Evolutionary conservation across 2,113 vertebrate genomes (phyloP).

Genomic region (Gallinago paraguaiae): DNA sequence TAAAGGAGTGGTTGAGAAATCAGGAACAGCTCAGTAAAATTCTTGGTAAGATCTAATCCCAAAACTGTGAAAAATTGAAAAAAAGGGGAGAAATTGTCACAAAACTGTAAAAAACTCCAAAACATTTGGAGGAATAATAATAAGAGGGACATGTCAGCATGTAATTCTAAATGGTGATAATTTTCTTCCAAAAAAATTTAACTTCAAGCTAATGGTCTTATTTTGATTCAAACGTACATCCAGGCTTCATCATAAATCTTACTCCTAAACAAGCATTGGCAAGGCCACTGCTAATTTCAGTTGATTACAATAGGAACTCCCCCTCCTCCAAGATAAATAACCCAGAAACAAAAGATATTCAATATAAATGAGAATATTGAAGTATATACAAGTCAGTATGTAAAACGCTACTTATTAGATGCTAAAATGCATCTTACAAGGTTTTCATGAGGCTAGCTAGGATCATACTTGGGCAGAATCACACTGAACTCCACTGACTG

Average conservation of each 20-base stretch:
- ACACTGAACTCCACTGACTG: not conserved
- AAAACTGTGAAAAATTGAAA: not conserved
- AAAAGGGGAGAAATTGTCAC: not conserved
- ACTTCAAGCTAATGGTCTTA: not conserved
- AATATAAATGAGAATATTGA: not conserved
- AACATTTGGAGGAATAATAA: not conserved
- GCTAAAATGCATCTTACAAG: not conserved
- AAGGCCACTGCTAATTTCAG: not conserved
- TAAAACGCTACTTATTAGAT: not conserved
- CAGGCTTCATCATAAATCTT: not conserved
- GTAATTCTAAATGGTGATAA: not conserved
- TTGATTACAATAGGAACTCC: not conserved
- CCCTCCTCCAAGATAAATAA: not conserved
- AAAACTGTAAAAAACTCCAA: not conserved
- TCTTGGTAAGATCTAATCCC: not conserved
- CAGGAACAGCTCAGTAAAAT: not conserved
- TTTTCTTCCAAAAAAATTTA: not conserved
- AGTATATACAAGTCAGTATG: not conserved
- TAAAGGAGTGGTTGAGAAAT: not conserved
- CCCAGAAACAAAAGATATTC: not conserved
- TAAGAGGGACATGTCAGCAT: not conserved
- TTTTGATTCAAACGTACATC: not conserved
- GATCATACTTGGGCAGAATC: not conserved
- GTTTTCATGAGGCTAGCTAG: not conserved
- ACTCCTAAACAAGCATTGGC: not conserved